Conservation (phyloP, 2,888 invertebrate genomes). For the Tuberolachnus salignus region DNA sequence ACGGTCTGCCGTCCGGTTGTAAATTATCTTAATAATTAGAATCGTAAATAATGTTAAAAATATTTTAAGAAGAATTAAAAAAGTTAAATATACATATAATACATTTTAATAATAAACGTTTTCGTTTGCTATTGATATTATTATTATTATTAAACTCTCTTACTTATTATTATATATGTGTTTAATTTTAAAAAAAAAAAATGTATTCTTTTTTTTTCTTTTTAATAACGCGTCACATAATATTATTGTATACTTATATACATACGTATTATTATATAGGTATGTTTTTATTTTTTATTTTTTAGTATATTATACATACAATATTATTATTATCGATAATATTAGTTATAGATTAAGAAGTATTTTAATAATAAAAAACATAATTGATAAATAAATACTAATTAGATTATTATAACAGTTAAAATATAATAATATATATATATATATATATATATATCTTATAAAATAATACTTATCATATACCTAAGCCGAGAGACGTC, state of each 20-base stretch:
- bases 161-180: too few relatives aligned
- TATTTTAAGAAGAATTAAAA: slow-evolving; percentile 34
- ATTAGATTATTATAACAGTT: background rate
- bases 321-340: slow-evolving; percentile 11
- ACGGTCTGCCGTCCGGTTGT: slow-evolving; percentile 46
- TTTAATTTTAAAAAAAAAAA: background rate
- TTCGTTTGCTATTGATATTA: too few relatives aligned
- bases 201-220: background rate
- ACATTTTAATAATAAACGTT: too few relatives aligned
- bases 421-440: background rate
- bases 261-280: background rate
- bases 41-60: slow-evolving; percentile 24
- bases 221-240: background rate
- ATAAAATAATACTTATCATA: background rate
- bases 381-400: background rate
- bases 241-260: background rate
- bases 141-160: too few relatives aligned
- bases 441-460: background rate
- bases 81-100: too few relatives aligned
- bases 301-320: slow-evolving; percentile 11
- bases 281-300: slow-evolving; percentile 24
- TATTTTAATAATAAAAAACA: background rate
- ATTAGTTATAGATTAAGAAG: slow-evolving; percentile 19
- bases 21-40: slow-evolving; percentile 50
- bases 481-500: slow-evolving; percentile 28